Base-by-base conservation (phyloP, 2,113 vertebrate genomes). In the Chascanopsetta lugubris region DNA sequence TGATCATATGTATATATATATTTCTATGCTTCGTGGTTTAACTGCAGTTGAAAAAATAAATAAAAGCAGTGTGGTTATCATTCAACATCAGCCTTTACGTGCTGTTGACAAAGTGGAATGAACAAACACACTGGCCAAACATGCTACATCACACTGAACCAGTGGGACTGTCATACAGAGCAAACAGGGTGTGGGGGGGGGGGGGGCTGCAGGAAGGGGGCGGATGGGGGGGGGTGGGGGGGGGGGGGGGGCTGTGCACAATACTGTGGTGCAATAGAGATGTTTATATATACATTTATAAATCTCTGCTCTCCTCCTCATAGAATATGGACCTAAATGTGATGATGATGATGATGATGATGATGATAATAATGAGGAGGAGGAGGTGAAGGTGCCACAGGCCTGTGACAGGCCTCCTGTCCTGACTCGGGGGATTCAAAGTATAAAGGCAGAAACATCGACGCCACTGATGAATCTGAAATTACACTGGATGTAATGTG, bases 401-500 rank as follows among this genome's bases (percentile, higher is more conserved):
- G 70, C 68, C 84, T 48, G 62, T n/a, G n/a, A n/a, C 78, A 84
- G 76, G 81, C 76, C 85, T 80, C 40, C 62, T 75, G 72, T 66
- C 85, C 85, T 61, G 45, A 72, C 81, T 71, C 81, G 20, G 61
- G 88, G 87, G 87, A 85, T 69, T 82, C 69, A 80, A n/a, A 77
- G 75, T 82, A 83, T 84, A 88, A 84, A 80, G n/a, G n/a, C n/a
- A n/a, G 87, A 81, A 90, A 89, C 85, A 85, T 79, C 88, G 89
- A 91, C 85, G 84, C 84, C 78, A 83, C 83, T 76, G 86, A 90
- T 88, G 85, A 88, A 90, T 83, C 70, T 88, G 84, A 83, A 88
- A 90, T 87, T 83, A 75, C 88, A 86, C 89, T 83, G 83, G 83
- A 79, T 88, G 88, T 90, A 92, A 91, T 91, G 88, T 87, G 88